Percentiles rank a stretch among this genome's conserved stretches.
Evolutionary conservation across 2,113 vertebrate genomes (phyloP).

Genomic region (Mastomys coucha): DNA sequence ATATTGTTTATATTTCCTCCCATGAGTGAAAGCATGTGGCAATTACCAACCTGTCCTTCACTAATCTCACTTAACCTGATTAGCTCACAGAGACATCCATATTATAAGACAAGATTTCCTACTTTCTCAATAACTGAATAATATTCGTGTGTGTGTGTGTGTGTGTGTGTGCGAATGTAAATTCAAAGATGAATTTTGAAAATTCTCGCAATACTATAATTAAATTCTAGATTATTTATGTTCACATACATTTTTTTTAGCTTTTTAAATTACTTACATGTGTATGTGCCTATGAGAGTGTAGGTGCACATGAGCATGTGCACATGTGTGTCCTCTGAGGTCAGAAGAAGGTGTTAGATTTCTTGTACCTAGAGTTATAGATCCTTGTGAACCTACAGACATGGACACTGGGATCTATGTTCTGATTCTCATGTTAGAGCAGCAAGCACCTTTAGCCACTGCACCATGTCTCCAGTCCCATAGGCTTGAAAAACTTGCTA

Average conservation of each 20-base stretch:
- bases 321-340: background rate
- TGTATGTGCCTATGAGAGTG: background rate
- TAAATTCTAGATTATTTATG: conserved; percentile 20
- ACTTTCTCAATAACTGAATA: background rate
- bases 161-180: background rate
- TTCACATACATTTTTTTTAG: background rate
- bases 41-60: background rate
- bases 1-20: background rate
- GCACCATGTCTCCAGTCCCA: background rate
- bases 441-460: background rate
- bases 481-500: background rate
- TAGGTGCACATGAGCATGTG: background rate
- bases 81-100: background rate
- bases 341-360: background rate
- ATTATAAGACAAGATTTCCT: background rate
- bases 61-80: background rate
- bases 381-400: background rate
- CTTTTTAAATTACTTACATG: background rate
- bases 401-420: background rate
- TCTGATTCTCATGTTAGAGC: background rate
- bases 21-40: background rate
- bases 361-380: background rate
- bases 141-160: background rate
- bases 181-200: background rate
- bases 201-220: background rate